Conservation (phyloP, 1,140 invertebrate species). For the Hermetia illucens region DNA sequence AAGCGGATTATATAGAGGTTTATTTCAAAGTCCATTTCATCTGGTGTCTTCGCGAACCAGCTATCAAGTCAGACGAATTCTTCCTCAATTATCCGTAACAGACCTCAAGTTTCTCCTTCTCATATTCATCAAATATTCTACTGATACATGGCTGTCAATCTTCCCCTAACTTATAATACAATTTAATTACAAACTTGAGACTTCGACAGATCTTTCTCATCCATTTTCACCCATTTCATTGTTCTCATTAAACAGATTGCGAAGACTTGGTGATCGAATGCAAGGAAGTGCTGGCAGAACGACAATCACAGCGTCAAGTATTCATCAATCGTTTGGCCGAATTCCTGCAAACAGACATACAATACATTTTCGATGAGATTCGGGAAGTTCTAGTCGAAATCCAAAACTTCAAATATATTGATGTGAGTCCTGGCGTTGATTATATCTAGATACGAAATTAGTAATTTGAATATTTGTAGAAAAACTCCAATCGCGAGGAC, state of each 20-base stretch:
- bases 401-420: constrained; percentile 15
- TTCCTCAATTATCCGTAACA: too few species aligned
- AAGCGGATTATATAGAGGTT: too few species aligned
- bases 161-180: too few species aligned
- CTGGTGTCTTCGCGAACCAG: too few species aligned
- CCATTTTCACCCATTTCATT: too few species aligned
- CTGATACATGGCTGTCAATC: too few species aligned
- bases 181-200: constrained; percentile 27
- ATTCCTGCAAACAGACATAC: constrained; percentile 37
- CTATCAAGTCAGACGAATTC: too few species aligned
- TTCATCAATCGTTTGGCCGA: constrained; percentile 37
- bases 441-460: constrained; percentile 4
- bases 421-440: constrained; percentile 12
- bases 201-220: constrained; percentile 26
- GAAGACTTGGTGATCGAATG: constrained; percentile 35
- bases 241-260: too few species aligned
- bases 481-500: constrained; percentile 46
- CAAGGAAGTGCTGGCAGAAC: constrained; percentile 28
- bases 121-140: too few species aligned
- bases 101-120: too few species aligned
- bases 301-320: constrained; percentile 32
- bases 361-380: constrained; percentile 34
- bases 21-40: too few species aligned
- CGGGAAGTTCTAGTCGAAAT: constrained; percentile 34
- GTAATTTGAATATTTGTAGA: constrained; percentile 45